Evolutionary conservation across 2,797 vertebrate species (phyloP).

Genomic region (Gambusia yucatana): DNA sequence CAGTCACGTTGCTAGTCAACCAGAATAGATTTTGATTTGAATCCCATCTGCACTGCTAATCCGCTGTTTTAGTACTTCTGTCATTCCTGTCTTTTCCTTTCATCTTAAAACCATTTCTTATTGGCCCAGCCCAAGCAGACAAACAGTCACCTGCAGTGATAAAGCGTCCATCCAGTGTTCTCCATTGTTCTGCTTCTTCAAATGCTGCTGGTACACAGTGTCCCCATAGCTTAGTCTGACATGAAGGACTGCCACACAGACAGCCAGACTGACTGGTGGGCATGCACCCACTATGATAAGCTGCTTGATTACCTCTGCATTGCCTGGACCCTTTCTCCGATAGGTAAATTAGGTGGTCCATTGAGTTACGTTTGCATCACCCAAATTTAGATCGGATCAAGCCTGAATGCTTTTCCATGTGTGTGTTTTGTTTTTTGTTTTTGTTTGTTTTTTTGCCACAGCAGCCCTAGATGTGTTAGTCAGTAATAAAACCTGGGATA

Average conservation of each 20-base stretch:
- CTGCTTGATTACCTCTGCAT: slow-evolving; percentile 17
- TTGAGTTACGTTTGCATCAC: not conserved
- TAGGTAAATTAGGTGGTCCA: not conserved
- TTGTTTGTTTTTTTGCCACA: not conserved
- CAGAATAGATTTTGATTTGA: slow-evolving; percentile 43
- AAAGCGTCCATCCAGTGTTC: slow-evolving; percentile 35
- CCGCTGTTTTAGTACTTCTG: slow-evolving; percentile 29
- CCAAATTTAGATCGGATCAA: slow-evolving; percentile 9
- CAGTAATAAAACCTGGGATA: not conserved
- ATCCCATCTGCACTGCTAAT: slow-evolving; percentile 31
- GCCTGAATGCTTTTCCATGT: not conserved
- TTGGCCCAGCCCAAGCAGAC: slow-evolving; percentile 39
- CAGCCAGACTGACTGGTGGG: slow-evolving; percentile 25
- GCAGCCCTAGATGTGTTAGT: slow-evolving; percentile 7
- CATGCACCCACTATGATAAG: slow-evolving; percentile 29
- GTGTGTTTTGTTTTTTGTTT: not conserved
- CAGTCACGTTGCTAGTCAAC: slow-evolving; percentile 35
- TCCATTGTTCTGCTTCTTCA: slow-evolving; percentile 67
- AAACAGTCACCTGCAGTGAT: slow-evolving; percentile 53
- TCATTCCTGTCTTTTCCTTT: slow-evolving; percentile 20
- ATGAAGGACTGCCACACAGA: slow-evolving; percentile 38
- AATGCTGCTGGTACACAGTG: slow-evolving; percentile 64
- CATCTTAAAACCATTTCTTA: slow-evolving; percentile 30
- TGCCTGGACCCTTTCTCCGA: slow-evolving; percentile 10
- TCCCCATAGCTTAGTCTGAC: slow-evolving; percentile 61